Evolutionary conservation across 2,888 invertebrate genomes (phyloP).

Genomic region (Petrophora chlorosata): DNA sequence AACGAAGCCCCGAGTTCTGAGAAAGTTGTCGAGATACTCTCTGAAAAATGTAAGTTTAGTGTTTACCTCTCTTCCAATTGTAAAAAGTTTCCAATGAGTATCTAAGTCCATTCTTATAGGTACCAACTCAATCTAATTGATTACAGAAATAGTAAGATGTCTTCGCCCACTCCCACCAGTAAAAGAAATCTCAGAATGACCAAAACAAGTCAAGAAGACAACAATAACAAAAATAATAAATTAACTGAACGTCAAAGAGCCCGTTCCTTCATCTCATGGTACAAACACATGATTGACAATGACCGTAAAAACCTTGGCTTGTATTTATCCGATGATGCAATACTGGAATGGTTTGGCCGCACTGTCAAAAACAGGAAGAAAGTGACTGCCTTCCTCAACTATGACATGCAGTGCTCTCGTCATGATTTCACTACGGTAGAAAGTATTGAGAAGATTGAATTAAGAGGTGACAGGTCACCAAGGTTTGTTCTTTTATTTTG

Average conservation of each 20-base stretch:
- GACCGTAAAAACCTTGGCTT: conserved; percentile 73
- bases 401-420: conserved; percentile 77
- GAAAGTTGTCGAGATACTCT: conserved; percentile 67
- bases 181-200: conserved; percentile 46
- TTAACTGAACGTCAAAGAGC: conserved; percentile 60
- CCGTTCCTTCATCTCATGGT: conserved; percentile 73
- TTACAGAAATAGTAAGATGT: conserved; percentile 58
- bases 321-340: conserved; percentile 78
- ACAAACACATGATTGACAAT: conserved; percentile 77
- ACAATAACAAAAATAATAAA: conserved; percentile 56
- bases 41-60: conserved; percentile 61
- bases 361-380: conserved; percentile 84
- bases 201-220: conserved; percentile 43
- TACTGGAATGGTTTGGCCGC: conserved; percentile 86
- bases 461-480: conserved; percentile 51
- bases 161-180: conserved; percentile 49
- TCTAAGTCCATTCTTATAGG: not conserved
- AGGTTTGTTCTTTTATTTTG: conserved; percentile 50
- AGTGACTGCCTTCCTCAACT: conserved; percentile 82
- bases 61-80: not conserved
- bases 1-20: conserved; percentile 64
- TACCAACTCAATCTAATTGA: not conserved
- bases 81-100: not conserved
- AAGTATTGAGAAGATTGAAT: conserved; percentile 64
- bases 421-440: conserved; percentile 78